phyloP scores from a whole-genome alignment of 2,888 invertebrate species.

The Scelioninae gen. 2 region DNA sequence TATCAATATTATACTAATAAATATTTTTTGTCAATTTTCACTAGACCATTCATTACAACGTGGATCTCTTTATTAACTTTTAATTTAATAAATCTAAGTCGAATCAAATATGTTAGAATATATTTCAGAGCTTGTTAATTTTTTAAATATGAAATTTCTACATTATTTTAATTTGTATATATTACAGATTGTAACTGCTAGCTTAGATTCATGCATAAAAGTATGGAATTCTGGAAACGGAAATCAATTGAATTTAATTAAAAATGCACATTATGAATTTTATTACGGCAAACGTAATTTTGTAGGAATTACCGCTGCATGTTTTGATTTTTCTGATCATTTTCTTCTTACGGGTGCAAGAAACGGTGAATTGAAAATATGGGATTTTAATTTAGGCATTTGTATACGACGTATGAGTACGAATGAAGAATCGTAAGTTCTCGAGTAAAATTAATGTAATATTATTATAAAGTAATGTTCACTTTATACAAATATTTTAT shows the following conservation, averaged over 20 bases:
- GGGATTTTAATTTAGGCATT: slow-evolving; percentile 90
- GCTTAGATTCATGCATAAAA: slow-evolving; percentile 87
- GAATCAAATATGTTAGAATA: too few relatives aligned
- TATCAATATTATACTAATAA: too few relatives aligned
- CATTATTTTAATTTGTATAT: too few relatives aligned
- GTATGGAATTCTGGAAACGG: slow-evolving; percentile 89
- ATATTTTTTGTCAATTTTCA: too few relatives aligned
- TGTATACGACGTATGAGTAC: slow-evolving; percentile 83
- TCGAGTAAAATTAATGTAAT: too few relatives aligned
- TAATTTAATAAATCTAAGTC: too few relatives aligned
- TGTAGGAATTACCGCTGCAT: slow-evolving; percentile 86
- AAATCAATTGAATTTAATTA: slow-evolving; percentile 81
- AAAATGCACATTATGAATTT: slow-evolving; percentile 82
- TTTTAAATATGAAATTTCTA: too few relatives aligned
- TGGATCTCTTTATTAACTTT: too few relatives aligned
- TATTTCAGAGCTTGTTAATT: too few relatives aligned
- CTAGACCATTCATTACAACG: too few relatives aligned
- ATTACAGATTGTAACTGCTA: slow-evolving; percentile 82
- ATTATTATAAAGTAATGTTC: too few relatives aligned
- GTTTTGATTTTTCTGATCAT: slow-evolving; percentile 85
- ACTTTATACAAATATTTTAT: too few relatives aligned
- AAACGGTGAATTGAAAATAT: slow-evolving; percentile 87
- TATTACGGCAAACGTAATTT: slow-evolving; percentile 81
- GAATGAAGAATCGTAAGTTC: slow-evolving; percentile 78
- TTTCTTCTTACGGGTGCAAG: slow-evolving; percentile 86